These are phyloP conservation scores for Epizoanthus rinbou DNA, from an alignment of 92 coral and sea anemone genomes.

Conservation along the genomic window DNA sequence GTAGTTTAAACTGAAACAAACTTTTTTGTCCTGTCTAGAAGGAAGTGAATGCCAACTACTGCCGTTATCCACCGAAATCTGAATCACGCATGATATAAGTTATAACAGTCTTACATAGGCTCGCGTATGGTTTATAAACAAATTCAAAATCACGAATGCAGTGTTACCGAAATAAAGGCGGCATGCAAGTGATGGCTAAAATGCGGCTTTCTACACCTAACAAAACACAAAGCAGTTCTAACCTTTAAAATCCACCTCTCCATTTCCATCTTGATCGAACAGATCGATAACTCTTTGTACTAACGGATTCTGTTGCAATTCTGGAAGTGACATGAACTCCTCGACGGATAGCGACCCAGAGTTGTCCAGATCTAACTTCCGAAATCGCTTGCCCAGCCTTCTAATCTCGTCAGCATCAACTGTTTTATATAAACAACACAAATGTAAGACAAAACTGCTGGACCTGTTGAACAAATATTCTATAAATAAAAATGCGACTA, in stretches of 20 bases:
- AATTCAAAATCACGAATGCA: constrained; percentile 31
- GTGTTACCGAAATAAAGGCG: constrained; percentile 15
- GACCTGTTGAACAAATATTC: constrained; percentile 33
- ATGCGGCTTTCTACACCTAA: constrained; percentile 16
- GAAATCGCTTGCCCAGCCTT: constrained; percentile 95
- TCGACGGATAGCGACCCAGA: constrained; percentile 98
- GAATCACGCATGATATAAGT: too few relatives aligned
- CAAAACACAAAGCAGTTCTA: constrained; percentile 42
- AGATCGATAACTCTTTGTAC: constrained; percentile 98
- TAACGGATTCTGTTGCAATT: constrained; percentile 93
- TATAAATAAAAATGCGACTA: constrained; percentile 41
- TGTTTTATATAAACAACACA: constrained; percentile 52
- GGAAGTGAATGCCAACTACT: too few relatives aligned
- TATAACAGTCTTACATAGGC: neutral
- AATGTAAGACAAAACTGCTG: constrained; percentile 41
- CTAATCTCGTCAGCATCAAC: constrained; percentile 98
- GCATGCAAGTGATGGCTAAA: constrained; percentile 34
- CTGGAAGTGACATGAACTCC: constrained; percentile 98
- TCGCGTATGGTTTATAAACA: constrained; percentile 17
- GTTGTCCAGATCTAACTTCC: constrained; percentile 93
- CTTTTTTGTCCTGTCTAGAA: too few relatives aligned
- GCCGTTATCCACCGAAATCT: too few relatives aligned
- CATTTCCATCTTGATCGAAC: constrained; percentile 97
- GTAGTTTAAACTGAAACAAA: too few relatives aligned
- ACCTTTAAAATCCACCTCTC: constrained; percentile 99